Conservation (phyloP, 92 coral and sea anemone species). For the Scolanthus callimorphus region DNA sequence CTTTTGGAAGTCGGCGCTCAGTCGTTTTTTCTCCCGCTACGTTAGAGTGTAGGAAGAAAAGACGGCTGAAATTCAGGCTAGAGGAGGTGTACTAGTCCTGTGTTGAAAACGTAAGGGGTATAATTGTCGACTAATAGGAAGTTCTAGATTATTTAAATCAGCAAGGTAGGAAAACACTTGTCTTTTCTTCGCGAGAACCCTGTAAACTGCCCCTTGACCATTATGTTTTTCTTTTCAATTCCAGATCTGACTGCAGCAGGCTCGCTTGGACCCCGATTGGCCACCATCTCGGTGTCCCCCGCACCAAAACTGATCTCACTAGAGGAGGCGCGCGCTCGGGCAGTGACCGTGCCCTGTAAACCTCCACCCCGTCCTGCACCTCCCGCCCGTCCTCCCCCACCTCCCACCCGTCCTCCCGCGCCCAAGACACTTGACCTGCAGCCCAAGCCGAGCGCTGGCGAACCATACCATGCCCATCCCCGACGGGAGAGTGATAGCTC, state of each 20-base stretch:
- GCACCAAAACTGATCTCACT: slow-evolving; percentile 88
- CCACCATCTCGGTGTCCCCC: slow-evolving; percentile 93
- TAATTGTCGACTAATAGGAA: too few species aligned
- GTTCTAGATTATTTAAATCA: too few species aligned
- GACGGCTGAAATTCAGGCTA: too few species aligned
- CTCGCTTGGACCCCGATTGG: slow-evolving; percentile 66
- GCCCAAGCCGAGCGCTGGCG: slow-evolving; percentile 11
- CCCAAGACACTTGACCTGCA: slow-evolving; percentile 33
- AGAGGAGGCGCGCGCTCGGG: slow-evolving; percentile 97
- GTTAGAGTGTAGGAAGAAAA: too few species aligned
- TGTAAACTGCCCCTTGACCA: too few species aligned
- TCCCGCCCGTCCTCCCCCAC: slow-evolving; percentile 65
- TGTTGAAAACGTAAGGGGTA: too few species aligned
- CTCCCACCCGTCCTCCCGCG: slow-evolving; percentile 46
- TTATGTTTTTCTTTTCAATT: background rate
- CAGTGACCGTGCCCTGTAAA: slow-evolving; percentile 48
- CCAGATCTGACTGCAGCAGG: slow-evolving; percentile 29
- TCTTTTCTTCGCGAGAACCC: too few species aligned
- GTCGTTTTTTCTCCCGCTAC: too few species aligned
- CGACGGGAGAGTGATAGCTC: slow-evolving; percentile 42
- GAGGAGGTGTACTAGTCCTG: too few species aligned
- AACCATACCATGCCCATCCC: slow-evolving; percentile 37
- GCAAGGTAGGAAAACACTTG: too few species aligned
- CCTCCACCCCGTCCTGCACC: slow-evolving; percentile 49
- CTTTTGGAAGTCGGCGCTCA: too few species aligned